A percentile compares a stretch with the other conserved stretches of the same genome.
Conservation (phyloP, 1,140 invertebrate genomes). For the Hyles euphorbiae region DNA sequence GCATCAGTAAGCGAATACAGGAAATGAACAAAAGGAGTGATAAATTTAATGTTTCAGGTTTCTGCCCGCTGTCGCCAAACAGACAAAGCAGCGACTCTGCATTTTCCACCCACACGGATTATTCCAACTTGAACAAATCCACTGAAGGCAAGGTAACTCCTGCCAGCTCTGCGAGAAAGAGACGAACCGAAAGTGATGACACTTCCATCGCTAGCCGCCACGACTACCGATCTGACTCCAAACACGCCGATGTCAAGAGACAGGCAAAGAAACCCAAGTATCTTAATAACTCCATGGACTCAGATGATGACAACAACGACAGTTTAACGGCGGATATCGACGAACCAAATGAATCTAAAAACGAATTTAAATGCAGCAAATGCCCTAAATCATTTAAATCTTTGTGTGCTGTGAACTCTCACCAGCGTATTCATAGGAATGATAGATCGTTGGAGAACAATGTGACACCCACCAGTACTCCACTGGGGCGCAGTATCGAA, state of each 20-base stretch:
- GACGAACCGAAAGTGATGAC: slow-evolving; percentile 12
- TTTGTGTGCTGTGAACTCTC: slow-evolving; percentile 12
- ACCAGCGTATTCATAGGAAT: slow-evolving; percentile 51
- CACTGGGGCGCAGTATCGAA: slow-evolving; percentile 11
- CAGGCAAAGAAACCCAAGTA: slow-evolving; percentile 22
- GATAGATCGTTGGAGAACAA: slow-evolving; percentile 35
- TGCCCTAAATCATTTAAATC: no score
- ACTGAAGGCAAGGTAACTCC: slow-evolving; percentile 18
- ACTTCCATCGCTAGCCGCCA: background rate
- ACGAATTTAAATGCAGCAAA: no score
- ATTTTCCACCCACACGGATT: slow-evolving; percentile 60
- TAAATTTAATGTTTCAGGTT: slow-evolving; percentile 34
- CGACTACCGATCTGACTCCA: background rate
- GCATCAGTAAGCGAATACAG: no score
- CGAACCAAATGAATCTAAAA: no score
- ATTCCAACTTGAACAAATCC: slow-evolving; percentile 47
- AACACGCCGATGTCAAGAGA: background rate
- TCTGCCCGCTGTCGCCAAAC: slow-evolving; percentile 48
- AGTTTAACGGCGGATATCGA: no score
- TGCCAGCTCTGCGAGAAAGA: slow-evolving; percentile 9
- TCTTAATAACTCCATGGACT: background rate
- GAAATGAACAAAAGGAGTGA: no score
- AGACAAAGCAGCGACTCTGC: slow-evolving; percentile 69
- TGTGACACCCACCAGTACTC: slow-evolving; percentile 6
- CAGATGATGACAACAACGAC: background rate